These are phyloP conservation scores for Struthidea cinerea DNA, from an alignment of 2,113 vertebrate species.

Conservation along the genomic window DNA sequence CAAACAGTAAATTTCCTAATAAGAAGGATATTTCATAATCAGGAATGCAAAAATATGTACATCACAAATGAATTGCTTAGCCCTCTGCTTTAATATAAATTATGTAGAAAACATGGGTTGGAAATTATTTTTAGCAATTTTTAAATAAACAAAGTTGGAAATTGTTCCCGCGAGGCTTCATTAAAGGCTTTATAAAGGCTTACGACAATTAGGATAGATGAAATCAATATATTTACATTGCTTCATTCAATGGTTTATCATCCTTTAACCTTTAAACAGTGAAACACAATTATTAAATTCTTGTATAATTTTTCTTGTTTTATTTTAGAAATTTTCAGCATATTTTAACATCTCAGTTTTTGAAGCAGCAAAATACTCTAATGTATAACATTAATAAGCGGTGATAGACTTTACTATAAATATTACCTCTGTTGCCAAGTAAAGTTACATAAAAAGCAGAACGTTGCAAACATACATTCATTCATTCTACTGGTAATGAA, in stretches of 20 bases:
- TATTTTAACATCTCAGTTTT: slow-evolving; percentile 75
- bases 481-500: slow-evolving; percentile 43
- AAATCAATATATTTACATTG: slow-evolving; percentile 66
- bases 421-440: slow-evolving; percentile 74
- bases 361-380: slow-evolving; percentile 70
- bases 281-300: slow-evolving; percentile 69
- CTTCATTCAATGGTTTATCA: slow-evolving; percentile 57
- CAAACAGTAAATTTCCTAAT: background rate
- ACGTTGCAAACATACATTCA: slow-evolving; percentile 53
- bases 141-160: slow-evolving; percentile 20
- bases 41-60: background rate
- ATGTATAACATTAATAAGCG: slow-evolving; percentile 78
- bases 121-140: slow-evolving; percentile 4
- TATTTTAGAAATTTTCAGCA: slow-evolving; percentile 67
- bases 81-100: slow-evolving; percentile 20
- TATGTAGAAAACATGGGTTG: slow-evolving; percentile 12
- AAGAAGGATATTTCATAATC: background rate
- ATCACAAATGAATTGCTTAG: background rate
- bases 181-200: background rate
- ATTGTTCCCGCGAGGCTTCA: slow-evolving; percentile 9
- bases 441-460: slow-evolving; percentile 72
- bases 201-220: slow-evolving; percentile 44
- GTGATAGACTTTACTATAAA: slow-evolving; percentile 82
- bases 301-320: slow-evolving; percentile 60
- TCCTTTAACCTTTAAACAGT: slow-evolving; percentile 59